phyloP scores from a whole-genome alignment of 2,888 invertebrate genomes.

The Leptinotarsa rubiginosa region DNA sequence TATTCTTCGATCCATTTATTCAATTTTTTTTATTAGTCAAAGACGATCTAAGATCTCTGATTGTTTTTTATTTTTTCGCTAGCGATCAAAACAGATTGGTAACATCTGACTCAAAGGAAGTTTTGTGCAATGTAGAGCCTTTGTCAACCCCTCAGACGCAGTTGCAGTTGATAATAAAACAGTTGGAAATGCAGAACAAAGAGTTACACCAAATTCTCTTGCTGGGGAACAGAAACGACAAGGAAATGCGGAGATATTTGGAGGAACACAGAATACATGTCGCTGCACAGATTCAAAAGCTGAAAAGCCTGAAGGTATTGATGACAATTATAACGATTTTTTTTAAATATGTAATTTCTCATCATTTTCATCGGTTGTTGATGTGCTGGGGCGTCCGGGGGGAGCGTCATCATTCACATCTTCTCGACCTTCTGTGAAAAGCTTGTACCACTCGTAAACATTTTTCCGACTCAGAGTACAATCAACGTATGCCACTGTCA shows the following conservation, averaged over 20 bases:
- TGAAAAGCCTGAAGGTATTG: constrained; percentile 75
- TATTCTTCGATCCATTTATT: too few relatives aligned
- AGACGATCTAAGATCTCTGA: neutral
- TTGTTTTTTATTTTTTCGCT: constrained; percentile 38
- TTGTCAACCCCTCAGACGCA: constrained; percentile 71
- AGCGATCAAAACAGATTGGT: constrained; percentile 52
- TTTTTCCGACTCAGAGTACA: too few relatives aligned
- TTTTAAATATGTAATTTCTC: too few relatives aligned
- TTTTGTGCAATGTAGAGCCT: constrained; percentile 54
- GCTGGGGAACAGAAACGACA: constrained; percentile 61
- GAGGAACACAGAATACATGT: constrained; percentile 75
- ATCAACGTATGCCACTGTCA: too few relatives aligned
- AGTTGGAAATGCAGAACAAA: constrained; percentile 77
- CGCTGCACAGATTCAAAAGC: constrained; percentile 74
- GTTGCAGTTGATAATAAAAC: constrained; percentile 77
- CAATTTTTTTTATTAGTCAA: too few relatives aligned
- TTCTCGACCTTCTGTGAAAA: too few relatives aligned
- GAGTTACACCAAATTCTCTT: constrained; percentile 68
- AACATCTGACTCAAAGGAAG: constrained; percentile 48
- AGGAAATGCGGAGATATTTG: constrained; percentile 69
- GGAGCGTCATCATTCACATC: too few relatives aligned
- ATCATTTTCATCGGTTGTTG: too few relatives aligned
- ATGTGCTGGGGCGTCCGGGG: too few relatives aligned
- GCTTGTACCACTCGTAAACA: too few relatives aligned
- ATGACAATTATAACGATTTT: too few relatives aligned